Evolutionary conservation across 2,888 invertebrate genomes (phyloP), one percentile per base, ranked within the genome.

Genomic region (Gryllus longicercus): DNA sequence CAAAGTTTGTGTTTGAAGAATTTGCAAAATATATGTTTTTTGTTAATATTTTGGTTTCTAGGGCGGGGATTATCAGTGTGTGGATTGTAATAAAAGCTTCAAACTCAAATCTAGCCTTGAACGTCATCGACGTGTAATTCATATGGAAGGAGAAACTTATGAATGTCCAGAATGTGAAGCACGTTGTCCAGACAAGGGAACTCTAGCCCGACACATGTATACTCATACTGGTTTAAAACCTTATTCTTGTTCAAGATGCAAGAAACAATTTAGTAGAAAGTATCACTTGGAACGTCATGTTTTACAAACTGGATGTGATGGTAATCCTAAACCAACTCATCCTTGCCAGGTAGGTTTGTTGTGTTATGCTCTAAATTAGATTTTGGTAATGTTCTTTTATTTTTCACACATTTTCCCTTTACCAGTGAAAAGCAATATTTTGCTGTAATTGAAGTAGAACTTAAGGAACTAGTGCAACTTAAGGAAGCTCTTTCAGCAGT

Each of bases 251-350:
- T 89, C 90, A 51, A 88, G 90, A 80, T 95, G 95, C 85, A 89
- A 90, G 50, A 92, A 91, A 84, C 91, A 91, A 82, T 95, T 95
- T 86, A 93, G 93, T 2, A 88, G 95, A 80, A 92, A 92, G 82
- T 93, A 94, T 84, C 95, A 95, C 87, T 89, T 95, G 75, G 88
- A 93, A 82, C 88, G 93, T 23, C 94, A 94, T 84, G 88, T 93
- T 85, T 86, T 89, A 75, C 92, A 93, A 84, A 92, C 90, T 79
- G 92, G 92, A n/a, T 93, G 93, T 85, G 90, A 90, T 86, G 92
- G 92, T 8, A 85, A 87, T 63, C 86, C 90, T 74, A 87, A 88
- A 80, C 89, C 89, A 79, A 87, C 87, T 50, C 91, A 88, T 84
- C 88, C 89, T 75, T 92, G 92, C 83, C 89, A 91, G 86, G 91